Percentiles rank a stretch among this genome's conserved stretches.
phyloP scores from a whole-genome alignment of 2,113 vertebrate genomes.

The Actenoides hombroni region DNA sequence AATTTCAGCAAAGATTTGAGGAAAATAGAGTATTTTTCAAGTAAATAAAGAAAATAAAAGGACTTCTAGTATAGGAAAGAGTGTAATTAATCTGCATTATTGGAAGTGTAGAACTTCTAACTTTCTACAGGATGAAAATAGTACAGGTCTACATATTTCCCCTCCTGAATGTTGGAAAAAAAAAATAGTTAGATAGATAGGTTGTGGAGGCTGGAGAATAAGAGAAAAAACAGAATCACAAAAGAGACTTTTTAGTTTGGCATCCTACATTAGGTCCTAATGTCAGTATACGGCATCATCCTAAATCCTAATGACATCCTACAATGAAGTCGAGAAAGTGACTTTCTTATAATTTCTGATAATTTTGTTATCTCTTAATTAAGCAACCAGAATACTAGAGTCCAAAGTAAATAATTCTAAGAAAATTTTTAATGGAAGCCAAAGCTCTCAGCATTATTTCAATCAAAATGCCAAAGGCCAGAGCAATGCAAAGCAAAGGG shows the following conservation, averaged over 20 bases:
- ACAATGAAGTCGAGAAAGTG: not conserved
- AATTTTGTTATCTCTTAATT: not conserved
- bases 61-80: not conserved
- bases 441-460: not conserved
- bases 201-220: not conserved
- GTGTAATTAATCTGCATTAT: not conserved
- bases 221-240: not conserved
- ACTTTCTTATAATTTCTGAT: not conserved
- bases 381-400: not conserved
- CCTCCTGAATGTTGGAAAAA: not conserved
- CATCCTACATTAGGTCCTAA: not conserved
- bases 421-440: not conserved
- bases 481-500: not conserved
- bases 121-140: not conserved
- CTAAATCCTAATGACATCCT: not conserved
- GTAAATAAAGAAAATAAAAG: not conserved
- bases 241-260: not conserved
- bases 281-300: not conserved
- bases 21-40: not conserved
- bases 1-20: not conserved
- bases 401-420: not conserved
- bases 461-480: not conserved
- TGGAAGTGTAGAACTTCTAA: not conserved
- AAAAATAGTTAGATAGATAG: not conserved
- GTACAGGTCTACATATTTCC: not conserved